phyloP scores from a whole-genome alignment of 2,888 invertebrate species.

The Dasysyrphus albostriatus region DNA sequence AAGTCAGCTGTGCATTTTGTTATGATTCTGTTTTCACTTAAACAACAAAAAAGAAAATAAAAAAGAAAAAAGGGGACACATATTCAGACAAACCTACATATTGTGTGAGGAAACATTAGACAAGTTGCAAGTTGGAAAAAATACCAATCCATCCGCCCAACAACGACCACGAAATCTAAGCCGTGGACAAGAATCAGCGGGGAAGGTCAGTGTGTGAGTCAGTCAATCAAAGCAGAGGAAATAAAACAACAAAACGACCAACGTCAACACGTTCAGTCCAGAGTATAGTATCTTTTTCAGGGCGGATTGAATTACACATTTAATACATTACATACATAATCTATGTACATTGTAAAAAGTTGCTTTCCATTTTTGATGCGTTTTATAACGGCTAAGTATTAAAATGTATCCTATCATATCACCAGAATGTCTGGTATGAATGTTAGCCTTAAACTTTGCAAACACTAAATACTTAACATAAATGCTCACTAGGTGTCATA shows the following conservation, averaged over 20 bases:
- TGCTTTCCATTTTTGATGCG: too few relatives aligned
- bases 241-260: conserved; percentile 35
- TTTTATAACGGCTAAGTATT: conserved; percentile 46
- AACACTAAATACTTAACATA: conserved; percentile 25
- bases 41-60: not conserved
- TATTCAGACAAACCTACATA: conserved; percentile 35
- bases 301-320: conserved; percentile 54
- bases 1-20: conserved; percentile 44
- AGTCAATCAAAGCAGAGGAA: conserved; percentile 52
- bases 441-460: conserved; percentile 31
- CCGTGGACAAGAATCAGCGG: not conserved
- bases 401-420: not conserved
- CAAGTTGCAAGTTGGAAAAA: conserved; percentile 50
- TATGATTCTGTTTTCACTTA: conserved; percentile 25
- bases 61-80: conserved; percentile 9
- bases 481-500: conserved; percentile 30
- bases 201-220: conserved; percentile 27
- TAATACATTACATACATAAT: not conserved
- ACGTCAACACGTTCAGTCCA: conserved; percentile 47
- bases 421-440: conserved; percentile 30
- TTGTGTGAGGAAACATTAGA: conserved; percentile 63
- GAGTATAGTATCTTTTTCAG: conserved; percentile 23
- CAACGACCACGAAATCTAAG: conserved; percentile 1
- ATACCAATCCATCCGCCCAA: conserved; percentile 32
- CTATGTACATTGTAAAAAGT: too few relatives aligned